Evolutionary conservation across 1,140 invertebrate species (phyloP).

Genomic region (Dendrolimus kikuchii): DNA sequence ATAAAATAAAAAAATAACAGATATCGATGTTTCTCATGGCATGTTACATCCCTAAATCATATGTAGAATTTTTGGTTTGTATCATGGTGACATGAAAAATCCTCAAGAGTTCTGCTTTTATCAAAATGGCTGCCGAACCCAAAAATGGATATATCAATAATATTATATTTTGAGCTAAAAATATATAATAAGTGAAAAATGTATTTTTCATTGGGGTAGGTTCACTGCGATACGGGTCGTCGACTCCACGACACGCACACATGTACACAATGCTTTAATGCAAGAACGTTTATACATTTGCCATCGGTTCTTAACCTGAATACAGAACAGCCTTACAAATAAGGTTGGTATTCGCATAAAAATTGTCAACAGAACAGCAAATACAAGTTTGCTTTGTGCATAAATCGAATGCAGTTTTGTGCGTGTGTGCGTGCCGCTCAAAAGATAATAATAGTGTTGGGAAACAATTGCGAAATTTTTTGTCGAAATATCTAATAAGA

Average conservation of each 20-base stretch:
- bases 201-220: slow-evolving; percentile 66
- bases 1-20: too few relatives aligned
- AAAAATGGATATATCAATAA: not conserved
- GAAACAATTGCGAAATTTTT: slow-evolving; percentile 35
- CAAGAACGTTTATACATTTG: slow-evolving; percentile 7
- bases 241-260: slow-evolving; percentile 39
- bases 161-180: not conserved
- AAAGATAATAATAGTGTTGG: slow-evolving; percentile 51
- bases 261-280: slow-evolving; percentile 7
- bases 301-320: slow-evolving; percentile 11
- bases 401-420: slow-evolving; percentile 39
- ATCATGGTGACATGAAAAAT: too few relatives aligned
- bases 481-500: slow-evolving; percentile 39
- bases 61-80: too few relatives aligned
- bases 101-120: not conserved
- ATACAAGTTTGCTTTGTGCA: slow-evolving; percentile 23
- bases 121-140: not conserved
- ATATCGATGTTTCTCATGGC: too few relatives aligned
- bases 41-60: too few relatives aligned
- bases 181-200: slow-evolving; percentile 11
- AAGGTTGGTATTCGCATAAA: slow-evolving; percentile 17
- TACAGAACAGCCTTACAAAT: slow-evolving; percentile 6
- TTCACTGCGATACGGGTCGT: slow-evolving; percentile 52
- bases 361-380: slow-evolving; percentile 7
- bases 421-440: slow-evolving; percentile 35